Conservation (phyloP, 2,113 vertebrate species). For the Clarias gariepinus region DNA sequence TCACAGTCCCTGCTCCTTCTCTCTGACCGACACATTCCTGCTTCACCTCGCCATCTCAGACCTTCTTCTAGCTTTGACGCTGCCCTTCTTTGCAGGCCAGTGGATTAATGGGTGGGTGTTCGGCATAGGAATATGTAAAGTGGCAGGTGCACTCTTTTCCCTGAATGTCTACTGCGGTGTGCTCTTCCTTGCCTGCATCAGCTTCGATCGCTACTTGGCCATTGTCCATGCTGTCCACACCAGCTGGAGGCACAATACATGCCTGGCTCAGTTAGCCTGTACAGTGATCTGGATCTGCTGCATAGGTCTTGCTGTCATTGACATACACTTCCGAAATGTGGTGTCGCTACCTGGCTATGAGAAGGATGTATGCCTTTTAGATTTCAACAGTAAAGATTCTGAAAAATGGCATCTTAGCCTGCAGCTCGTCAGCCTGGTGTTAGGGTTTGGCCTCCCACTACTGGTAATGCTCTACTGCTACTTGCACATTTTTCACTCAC, state of each 20-base stretch:
- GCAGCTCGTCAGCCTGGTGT: conserved; percentile 64
- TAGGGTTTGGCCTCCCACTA: conserved; percentile 77
- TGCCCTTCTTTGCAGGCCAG: conserved; percentile 81
- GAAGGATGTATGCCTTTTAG: conserved; percentile 57
- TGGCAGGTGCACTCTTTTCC: conserved; percentile 73
- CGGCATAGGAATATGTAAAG: conserved; percentile 70
- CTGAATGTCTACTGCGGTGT: conserved; percentile 78
- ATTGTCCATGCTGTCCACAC: conserved; percentile 74
- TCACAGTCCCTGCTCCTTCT: conserved; percentile 67
- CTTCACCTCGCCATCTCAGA: conserved; percentile 86
- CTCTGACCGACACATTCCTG: conserved; percentile 82
- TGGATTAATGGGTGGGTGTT: conserved; percentile 75
- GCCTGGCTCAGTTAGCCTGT: conserved; percentile 72
- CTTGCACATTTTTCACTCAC: conserved; percentile 72
- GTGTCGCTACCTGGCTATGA: rapidly evolving
- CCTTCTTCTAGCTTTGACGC: conserved; percentile 78
- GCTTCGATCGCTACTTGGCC: conserved; percentile 80
- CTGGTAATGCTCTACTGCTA: conserved; percentile 81
- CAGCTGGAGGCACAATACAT: conserved; percentile 67
- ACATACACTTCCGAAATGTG: conserved; percentile 68
- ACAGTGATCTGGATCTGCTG: conserved; percentile 71
- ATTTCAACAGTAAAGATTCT: conserved; percentile 51
- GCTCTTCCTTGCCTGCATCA: conserved; percentile 80
- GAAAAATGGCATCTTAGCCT: conserved; percentile 68
- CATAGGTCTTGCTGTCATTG: conserved; percentile 67